Percentiles rank a stretch among this genome's conserved stretches.
Evolutionary conservation across 2,113 vertebrate genomes (phyloP).

Genomic region (Myotis brandtii): DNA sequence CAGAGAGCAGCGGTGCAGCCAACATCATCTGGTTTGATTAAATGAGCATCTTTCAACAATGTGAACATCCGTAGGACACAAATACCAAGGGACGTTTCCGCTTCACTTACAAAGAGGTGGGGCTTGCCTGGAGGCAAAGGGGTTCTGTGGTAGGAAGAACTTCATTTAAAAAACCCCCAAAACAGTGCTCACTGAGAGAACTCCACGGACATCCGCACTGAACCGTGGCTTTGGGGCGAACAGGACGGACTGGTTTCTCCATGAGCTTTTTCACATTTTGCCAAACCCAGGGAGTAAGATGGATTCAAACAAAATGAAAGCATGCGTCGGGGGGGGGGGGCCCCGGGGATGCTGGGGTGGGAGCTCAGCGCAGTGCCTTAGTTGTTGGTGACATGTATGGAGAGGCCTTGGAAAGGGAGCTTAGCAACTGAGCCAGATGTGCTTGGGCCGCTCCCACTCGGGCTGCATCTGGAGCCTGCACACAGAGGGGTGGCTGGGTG

Average conservation of each 20-base stretch:
- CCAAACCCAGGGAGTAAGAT: constrained; percentile 24
- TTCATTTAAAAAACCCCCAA: not conserved
- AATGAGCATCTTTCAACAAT: not conserved
- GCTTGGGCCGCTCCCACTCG: not conserved
- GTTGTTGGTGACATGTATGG: fast-evolving
- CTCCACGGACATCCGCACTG: not conserved
- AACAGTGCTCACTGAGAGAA: not conserved
- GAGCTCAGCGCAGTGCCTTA: not conserved
- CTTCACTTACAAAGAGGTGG: not conserved
- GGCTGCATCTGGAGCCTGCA: not conserved
- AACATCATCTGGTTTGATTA: not conserved
- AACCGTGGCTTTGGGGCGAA: constrained; percentile 15
- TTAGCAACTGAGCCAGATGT: not conserved
- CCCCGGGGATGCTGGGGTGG: not conserved
- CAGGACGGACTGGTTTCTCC: constrained; percentile 44
- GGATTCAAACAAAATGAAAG: constrained; percentile 58
- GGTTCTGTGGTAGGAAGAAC: constrained; percentile 33
- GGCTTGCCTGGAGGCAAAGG: not conserved
- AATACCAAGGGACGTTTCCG: not conserved
- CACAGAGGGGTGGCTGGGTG: not conserved
- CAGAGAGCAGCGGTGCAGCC: not conserved
- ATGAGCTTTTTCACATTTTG: constrained; percentile 58
- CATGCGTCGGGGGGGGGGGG: not conserved
- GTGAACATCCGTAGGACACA: not conserved
- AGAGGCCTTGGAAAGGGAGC: not conserved